These are phyloP conservation scores for Pangasius macronema DNA, from an alignment of 2,797 vertebrate species.

Conservation along the genomic window DNA sequence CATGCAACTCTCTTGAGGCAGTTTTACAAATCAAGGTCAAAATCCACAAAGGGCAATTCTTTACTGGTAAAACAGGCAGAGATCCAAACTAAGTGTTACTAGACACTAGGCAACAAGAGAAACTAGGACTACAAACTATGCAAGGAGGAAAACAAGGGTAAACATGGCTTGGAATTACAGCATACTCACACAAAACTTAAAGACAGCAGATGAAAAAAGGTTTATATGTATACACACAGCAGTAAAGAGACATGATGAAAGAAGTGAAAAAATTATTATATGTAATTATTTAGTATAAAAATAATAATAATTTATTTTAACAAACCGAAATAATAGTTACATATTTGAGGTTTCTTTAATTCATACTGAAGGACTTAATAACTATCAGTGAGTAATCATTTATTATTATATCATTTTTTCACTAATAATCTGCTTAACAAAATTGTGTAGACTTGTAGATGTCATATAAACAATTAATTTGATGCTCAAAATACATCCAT, in stretches of 20 bases:
- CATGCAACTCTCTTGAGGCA: slow-evolving; percentile 25
- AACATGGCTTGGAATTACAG: background rate
- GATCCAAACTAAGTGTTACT: slow-evolving; percentile 7
- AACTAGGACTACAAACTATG: background rate
- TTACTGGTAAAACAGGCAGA: slow-evolving; percentile 13
- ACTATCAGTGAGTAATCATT: background rate
- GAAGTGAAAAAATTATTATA: background rate
- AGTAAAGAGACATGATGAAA: background rate
- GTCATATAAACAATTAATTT: background rate
- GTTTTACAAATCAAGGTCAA: slow-evolving; percentile 11
- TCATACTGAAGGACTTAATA: background rate
- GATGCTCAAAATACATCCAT: background rate
- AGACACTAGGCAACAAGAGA: background rate
- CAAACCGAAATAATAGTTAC: background rate
- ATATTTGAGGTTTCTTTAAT: background rate
- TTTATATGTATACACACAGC: background rate
- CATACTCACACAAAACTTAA: background rate
- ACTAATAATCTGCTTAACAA: background rate
- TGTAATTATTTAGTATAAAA: background rate
- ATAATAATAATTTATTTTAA: background rate
- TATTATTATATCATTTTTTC: background rate
- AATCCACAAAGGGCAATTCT: slow-evolving; percentile 1
- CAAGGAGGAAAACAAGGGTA: background rate
- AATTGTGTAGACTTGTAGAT: background rate
- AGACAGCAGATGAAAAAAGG: background rate